Evolutionary conservation across 2,797 vertebrate species (phyloP), one percentile per base, ranked within the genome.

Genomic region (Fringilla coelebs): DNA sequence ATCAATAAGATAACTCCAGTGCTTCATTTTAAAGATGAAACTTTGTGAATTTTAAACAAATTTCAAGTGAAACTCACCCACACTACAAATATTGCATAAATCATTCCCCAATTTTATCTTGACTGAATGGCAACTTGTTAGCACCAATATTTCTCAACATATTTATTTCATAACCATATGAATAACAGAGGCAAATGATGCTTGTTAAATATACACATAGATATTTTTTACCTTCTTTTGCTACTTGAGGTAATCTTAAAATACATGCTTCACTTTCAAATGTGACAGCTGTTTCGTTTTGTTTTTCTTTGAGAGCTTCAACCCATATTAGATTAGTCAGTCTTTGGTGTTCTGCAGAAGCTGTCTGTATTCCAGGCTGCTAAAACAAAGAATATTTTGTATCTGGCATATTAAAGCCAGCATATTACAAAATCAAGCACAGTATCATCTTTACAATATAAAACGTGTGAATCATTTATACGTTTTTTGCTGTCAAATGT

Each of bases 391-490:
- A 88, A 21, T 88, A 90, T 95, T 94, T 90, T 89, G 43, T 94
- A 94, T 81, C 92, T 96, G 91, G 88, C 93, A 85, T 83, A 95
- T 92, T 96, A 86, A 95, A 96, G 78, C 85, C 65, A 88, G 73
- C 93, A 32, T 79, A 91, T 96, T 97, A 96, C 96, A 95, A 97
- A 98, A 97, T 94, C 96, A 96, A 95, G 85, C 93, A 75, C 76
- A 70, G 58, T 79, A 74, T 82, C 91, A 78, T 93, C 88, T 88
- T 94, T 89, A 96, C 94, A 97, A 81, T 14, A 57, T 97, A 97
- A 97, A 97, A 95, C 4, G 86, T 90, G 93, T 97, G 96, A 98
- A 97, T 98, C 96, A 97, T 97, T 97, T 97, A 96, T 96, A 95
- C 13, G 0, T 31, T 71, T 96, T 97, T 96, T 97, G 52, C 96